Base-by-base conservation (phyloP, 2,113 vertebrate species). In the Procavia capensis region DNA sequence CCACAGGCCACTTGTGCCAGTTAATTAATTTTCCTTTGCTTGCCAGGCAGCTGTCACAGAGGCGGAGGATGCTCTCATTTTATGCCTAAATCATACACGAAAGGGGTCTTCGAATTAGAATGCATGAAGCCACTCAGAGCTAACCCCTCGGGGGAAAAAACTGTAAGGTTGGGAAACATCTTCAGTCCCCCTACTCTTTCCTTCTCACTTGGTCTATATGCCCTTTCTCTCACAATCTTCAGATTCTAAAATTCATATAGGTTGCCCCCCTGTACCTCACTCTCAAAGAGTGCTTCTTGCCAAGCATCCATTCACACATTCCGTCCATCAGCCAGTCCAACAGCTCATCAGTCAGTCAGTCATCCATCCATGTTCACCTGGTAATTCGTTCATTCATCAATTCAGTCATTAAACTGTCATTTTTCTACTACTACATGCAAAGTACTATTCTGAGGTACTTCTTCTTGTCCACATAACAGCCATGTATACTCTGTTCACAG, bases 1-100 rank as follows among this genome's bases (percentile, higher is more conserved):
- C 96, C 95, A 93, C 87, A 96, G 97, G 96, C 95, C 94, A 97
- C 96, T 93, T 8, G 25, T 96, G 94, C 96, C 96, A 96, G 91
- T 85, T 97, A 97, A 97, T 97, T 97, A 97, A 96, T 97, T 97
- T 95, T 85, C 83, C 91, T 94, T 90, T 97, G 91, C 97, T 95
- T 3, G 0, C 88, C 86, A 96, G 96, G 95, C 89, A 97, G 91
- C 97, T 96, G 97, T 96, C 94, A 93, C 19, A 41, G 39, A 91
- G 29, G 84, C 89, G 86, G 94, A 93, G 66, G 79, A 89, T 94
- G 63, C 57, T 91, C 91, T 96, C 94, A 75, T 92, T 94, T 90
- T 92, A 91, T 93, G 94, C 95, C 88, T 95, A 93, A 95, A 88
- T 88, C 88, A 79, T 88, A 63, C 63, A 36, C 74, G 75, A 63